Conservation (phyloP, 2,113 vertebrate species). For the Puffinus mauretanicus region DNA sequence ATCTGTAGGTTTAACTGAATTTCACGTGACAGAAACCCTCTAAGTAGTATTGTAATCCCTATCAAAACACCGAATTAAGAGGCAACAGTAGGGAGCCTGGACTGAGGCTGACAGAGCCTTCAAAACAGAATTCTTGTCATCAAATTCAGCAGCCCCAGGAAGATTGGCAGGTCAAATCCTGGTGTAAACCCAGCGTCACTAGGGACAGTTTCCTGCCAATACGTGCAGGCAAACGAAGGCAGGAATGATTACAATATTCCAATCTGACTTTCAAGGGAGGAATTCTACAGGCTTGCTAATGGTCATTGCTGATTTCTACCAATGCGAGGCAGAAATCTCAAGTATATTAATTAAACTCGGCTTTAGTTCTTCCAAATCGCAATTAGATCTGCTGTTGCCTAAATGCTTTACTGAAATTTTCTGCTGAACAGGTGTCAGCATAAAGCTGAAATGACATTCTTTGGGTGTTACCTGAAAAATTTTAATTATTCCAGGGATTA, state of each 20-base stretch:
- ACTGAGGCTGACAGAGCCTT: neutral
- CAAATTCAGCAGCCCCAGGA: neutral
- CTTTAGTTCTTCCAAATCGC: neutral
- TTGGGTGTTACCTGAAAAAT: neutral
- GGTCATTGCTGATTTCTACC: neutral
- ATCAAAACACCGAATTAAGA: neutral
- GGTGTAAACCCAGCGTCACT: neutral
- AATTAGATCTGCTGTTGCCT: neutral
- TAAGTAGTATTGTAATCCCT: neutral
- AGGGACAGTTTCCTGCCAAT: neutral
- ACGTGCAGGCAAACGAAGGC: accelerated
- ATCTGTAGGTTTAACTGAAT: neutral
- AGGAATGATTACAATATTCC: neutral
- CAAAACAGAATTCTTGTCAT: neutral
- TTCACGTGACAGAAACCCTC: neutral
- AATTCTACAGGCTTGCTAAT: neutral
- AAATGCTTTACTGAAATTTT: neutral
- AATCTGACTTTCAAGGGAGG: neutral
- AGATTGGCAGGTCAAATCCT: neutral
- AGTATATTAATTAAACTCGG: neutral
- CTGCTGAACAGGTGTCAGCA: neutral
- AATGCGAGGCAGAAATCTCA: neutral
- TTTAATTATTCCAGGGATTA: neutral
- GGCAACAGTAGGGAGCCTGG: neutral
- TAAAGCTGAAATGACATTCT: neutral